Base-by-base conservation (phyloP, 2,113 vertebrate genomes). In the Mus pahari region DNA sequence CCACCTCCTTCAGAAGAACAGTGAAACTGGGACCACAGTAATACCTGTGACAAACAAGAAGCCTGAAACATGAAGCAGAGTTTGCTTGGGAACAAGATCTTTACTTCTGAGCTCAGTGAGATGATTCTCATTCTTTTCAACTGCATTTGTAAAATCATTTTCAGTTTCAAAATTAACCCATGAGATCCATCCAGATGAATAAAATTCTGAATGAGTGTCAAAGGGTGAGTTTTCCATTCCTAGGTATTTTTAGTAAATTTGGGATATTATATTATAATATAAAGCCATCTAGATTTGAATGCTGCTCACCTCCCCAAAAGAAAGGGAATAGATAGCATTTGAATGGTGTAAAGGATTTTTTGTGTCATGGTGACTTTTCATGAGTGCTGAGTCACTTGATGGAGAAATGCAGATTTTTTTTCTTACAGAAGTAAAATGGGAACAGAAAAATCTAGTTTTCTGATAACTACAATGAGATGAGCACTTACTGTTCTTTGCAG, bases 211-310 rank as follows among this genome's bases (percentile, higher is more conserved):
- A 88, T 12, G 42, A 83, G 19, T 10, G 7, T 1, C 16, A 64
- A 64, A 75, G 64, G 74, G n/a, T 3, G 79, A 86, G 73, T 91
- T 93, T 95, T 91, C 7, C 77, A 24, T 87, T 89, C 82, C 11
- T 88, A 89, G 12, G 36, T 73, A 84, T 68, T 60, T 94, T 86
- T 28, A 45, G 9, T 93, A 5, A 39, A 60, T 95, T 83, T 79
- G 11, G 26, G 28, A 64, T 4, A 64, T 64, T 64, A 28, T 62
- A 10, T 28, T 28, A 64, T 28, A 64, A 64, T 64, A 9, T 64
- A 28, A 28, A 64, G 26, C 89, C 5, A 91, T 50, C 31, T 92
- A 48, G n/a, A 89, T 96, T 86, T 45, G 95, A 73, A 70, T 90
- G 16, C 20, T 36, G 86, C 78, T 26, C 45, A 45, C 70, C 53